Base-by-base conservation (phyloP, 2,113 vertebrate species). In the Triplophysa rosa region DNA sequence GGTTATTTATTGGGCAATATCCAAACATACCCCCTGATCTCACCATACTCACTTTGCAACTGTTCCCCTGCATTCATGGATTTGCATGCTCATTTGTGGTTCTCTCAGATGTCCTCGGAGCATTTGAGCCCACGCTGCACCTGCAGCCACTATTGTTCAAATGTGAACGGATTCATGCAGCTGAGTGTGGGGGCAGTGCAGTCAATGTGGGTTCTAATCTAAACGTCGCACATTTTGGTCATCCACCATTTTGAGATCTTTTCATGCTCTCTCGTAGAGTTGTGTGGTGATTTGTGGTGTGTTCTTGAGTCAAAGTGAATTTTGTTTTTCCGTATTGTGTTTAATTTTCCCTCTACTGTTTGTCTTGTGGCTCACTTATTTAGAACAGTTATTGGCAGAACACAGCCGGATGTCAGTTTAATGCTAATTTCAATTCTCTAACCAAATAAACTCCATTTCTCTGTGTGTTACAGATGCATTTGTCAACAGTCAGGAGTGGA, bases 401-500 rank as follows among this genome's bases (percentile, higher is more conserved):
- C 13, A 52, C 14, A 16, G 1, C 4, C 49, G 12, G 49, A 52
- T 52, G 49, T 17, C 5, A 17, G 13, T 52, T 52, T 52, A 16
- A 52, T 52, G 42, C 42, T 45, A 45, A 45, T 45, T 5, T 6
- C 6, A 17, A 16, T 19, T 52, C 16, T 52, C 4, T 16, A 17
- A 14, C 67, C 1, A 42, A 54, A 56, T 40, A 21, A 37, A 11
- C n/a, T n/a, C 12, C 33, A 37, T 49, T 5, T 62, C 5, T 62
- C 13, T 63, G 2, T 88, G 4, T 94, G 58, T 94, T 92, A 1
- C 94, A 99, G 98, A 99, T 93, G 97, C 97, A 68, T 99, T 99
- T 71, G 97, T 99, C 82, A 99, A 99, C 87, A 99, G 98, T 90
- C 98, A 99, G 90, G 98, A 99, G 88, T 99, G 98, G 98, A 99